Conservation (phyloP, 2,113 vertebrate genomes). For the Hippopotamus amphibius region DNA sequence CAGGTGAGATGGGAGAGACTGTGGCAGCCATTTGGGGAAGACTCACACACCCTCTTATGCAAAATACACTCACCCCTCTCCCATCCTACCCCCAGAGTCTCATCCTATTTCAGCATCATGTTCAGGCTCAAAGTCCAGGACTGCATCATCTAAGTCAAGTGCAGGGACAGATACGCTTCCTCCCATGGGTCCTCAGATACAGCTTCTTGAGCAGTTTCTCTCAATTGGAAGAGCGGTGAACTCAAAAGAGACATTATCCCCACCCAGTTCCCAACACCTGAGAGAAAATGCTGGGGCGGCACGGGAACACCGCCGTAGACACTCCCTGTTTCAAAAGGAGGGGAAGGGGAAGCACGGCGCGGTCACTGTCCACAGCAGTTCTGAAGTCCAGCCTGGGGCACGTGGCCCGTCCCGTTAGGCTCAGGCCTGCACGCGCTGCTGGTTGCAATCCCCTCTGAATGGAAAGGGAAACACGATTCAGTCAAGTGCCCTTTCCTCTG, state of each 20-base stretch:
- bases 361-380: background rate
- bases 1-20: background rate
- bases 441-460: background rate
- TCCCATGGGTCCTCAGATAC: background rate
- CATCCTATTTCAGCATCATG: background rate
- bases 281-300: background rate
- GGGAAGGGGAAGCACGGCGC: rapidly evolving
- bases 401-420: no score
- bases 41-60: background rate
- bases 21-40: background rate
- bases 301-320: rapidly evolving
- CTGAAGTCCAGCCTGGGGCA: background rate
- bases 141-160: background rate
- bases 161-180: background rate
- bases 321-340: background rate
- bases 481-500: background rate
- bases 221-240: background rate
- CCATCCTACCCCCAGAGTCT: background rate
- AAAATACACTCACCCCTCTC: background rate
- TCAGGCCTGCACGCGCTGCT: background rate
- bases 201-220: background rate
- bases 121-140: background rate
- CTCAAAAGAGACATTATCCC: background rate
- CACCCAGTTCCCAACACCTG: background rate
- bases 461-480: background rate